Base-by-base conservation (phyloP, 2,888 invertebrate species). In the Mechanitis mazaeus region DNA sequence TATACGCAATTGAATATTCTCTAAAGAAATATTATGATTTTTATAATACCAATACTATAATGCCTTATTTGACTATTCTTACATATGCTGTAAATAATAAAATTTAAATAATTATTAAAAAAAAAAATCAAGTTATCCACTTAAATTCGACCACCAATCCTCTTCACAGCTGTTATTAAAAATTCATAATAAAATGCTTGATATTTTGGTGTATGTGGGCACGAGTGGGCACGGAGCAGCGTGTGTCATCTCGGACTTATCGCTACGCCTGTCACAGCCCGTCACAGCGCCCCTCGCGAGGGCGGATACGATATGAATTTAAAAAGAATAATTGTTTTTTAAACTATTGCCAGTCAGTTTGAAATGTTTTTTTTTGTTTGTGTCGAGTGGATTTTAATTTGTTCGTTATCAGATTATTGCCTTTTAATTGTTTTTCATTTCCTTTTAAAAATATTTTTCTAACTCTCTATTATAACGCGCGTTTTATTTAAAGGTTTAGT, bases 161-260 rank as follows among this genome's bases (percentile, higher is more conserved):
- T 35, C 35, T 3, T 35, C 6, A 35, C 6, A 35, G 42, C 42
- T 9, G 3, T 42, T 38, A 6, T 38, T 42, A 42, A 42, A 42
- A 5, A 9, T 42, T 50, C 31, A 50, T n/a, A 28, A 31, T 50
- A 31, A 50, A 50, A 9, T 47, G 60, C 53, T 56, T 59, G 61
- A 65, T 61, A 63, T 65, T 63, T 65, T 45, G 45, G 50, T 64
- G 50, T 59, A 33, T 54, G 57, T 67, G 67, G 70, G 72, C 72
- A 75, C 75, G 73, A 71, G 57, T 67, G 67, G 70, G 72, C 72
- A 75, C 75, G 73, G 71, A 77, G 74, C 73, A 69, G 75, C 74
- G 79, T 79, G 77, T 76, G 80, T 79, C 83, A 77, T 75, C 75
- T 72, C 70, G 72, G 78, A 79, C 79, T 83, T 81, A 81, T 80